Base-by-base conservation (phyloP, 2,113 vertebrate genomes). In the Siphamia tubifer region DNA sequence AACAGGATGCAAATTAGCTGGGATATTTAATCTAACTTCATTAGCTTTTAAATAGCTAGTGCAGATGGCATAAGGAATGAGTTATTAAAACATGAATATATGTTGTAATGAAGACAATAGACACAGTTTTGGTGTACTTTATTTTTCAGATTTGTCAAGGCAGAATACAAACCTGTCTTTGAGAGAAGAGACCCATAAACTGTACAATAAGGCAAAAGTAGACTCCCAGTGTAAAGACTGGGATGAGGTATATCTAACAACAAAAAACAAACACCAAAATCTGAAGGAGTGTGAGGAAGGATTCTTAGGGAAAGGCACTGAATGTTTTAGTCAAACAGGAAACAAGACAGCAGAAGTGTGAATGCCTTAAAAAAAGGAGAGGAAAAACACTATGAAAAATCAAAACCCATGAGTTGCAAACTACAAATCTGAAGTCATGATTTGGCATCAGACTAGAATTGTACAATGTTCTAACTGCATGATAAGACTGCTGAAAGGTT, bases 111-210 rank as follows among this genome's bases (percentile, higher is more conserved):
- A 15, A 75, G 68, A 23, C 1, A 6, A 62, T n/a, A 49, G 24
- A 27, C 15, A 24, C 17, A 16, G 47, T 27, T 69, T 17, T 6
- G 4, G 4, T 32, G 13, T 24, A 19, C 52, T 78, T 66, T 80
- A 85, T 81, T 84, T 11, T 6, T 49, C 12, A 34, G 36, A 69
- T 73, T 74, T 65, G 16, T 70, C 43, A 67, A 68, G 40, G 62
- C 63, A 74, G n/a, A 44, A n/a, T 13, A 32, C n/a, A 52, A 63
- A 34, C 1, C 4, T 30, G 35, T 73, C 57, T 77, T 80, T 75
- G 79, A 85, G 74, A 71, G 38, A 68, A 55, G 31, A 77, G 27
- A 44, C 43, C 48, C 12, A 49, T 45, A 3, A 58, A 63, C n/a
- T 0, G 0, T 17, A 58, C 24, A 63, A 20, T 36, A 35, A 81